Conservation (phyloP, 2,888 invertebrate species). For the Caenorhabditis sp. region DNA sequence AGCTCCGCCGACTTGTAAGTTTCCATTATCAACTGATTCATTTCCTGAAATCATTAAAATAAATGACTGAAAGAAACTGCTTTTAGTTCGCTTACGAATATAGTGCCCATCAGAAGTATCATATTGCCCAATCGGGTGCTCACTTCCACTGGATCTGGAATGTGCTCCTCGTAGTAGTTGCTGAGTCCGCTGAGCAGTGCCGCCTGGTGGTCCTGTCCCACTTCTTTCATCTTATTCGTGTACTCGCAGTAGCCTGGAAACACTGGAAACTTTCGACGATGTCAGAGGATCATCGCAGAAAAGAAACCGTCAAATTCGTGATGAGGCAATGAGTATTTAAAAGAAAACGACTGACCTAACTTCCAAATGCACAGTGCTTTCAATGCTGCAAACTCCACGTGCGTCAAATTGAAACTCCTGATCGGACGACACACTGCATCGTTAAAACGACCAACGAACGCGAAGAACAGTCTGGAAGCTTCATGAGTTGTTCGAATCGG, state of each 20-base stretch:
- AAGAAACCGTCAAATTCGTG: too few species aligned
- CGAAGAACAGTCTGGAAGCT: slow-evolving; percentile 49
- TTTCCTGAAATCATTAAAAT: slow-evolving; percentile 50
- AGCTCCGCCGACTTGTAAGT: slow-evolving; percentile 57
- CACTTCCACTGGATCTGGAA: slow-evolving; percentile 26
- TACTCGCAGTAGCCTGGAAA: slow-evolving; percentile 63
- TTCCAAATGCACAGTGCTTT: slow-evolving; percentile 68
- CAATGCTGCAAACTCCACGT: slow-evolving; percentile 65
- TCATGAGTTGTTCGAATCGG: neutral
- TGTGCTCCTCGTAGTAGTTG: slow-evolving; percentile 56
- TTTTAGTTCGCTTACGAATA: slow-evolving; percentile 65
- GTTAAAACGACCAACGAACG: slow-evolving; percentile 49
- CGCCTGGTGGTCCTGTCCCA: slow-evolving; percentile 60
- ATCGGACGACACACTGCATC: slow-evolving; percentile 55
- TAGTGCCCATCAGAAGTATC: slow-evolving; percentile 60
- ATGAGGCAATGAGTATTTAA: neutral
- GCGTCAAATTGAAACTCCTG: slow-evolving; percentile 41
- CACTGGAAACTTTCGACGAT: slow-evolving; percentile 4
- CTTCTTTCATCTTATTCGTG: slow-evolving; percentile 47
- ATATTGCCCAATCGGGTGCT: slow-evolving; percentile 56
- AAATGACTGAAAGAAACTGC: too few species aligned
- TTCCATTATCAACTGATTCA: slow-evolving; percentile 57
- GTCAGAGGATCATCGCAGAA: too few species aligned
- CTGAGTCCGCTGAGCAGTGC: slow-evolving; percentile 50
- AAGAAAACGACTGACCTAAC: slow-evolving; percentile 49